Percentiles rank a stretch among this genome's conserved stretches.
Conservation (phyloP, 2,888 invertebrate genomes). For the Cylindroiulus punctatus region DNA sequence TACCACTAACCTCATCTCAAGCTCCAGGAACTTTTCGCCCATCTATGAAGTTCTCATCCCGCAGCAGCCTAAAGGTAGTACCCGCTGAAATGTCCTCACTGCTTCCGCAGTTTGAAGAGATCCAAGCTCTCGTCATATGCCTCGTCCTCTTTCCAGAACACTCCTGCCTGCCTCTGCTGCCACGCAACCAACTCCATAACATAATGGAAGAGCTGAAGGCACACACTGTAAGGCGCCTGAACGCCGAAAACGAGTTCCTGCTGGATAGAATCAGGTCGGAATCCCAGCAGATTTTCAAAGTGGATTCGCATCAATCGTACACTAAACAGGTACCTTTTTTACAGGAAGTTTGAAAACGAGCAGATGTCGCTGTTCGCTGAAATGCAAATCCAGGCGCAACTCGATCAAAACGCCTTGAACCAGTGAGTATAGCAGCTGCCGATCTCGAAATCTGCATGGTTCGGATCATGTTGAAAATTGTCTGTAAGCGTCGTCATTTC, state of each 20-base stretch:
- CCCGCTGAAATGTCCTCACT: too few relatives aligned
- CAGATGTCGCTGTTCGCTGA: slow-evolving; percentile 19
- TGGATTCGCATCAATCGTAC: background rate
- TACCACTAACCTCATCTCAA: background rate
- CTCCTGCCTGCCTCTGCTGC: background rate
- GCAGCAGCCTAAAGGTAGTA: background rate
- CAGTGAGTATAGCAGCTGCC: slow-evolving; percentile 12
- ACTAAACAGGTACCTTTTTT: background rate
- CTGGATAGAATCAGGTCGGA: slow-evolving; percentile 48
- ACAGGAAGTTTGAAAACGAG: slow-evolving; percentile 52
- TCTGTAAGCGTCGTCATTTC: background rate
- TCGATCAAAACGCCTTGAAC: slow-evolving; percentile 23
- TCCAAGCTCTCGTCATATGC: background rate
- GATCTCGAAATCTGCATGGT: background rate
- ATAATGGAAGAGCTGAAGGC: slow-evolving; percentile 19
- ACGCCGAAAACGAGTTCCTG: slow-evolving; percentile 50
- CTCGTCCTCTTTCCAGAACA: background rate
- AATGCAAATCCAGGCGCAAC: slow-evolving; percentile 23
- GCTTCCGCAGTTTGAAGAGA: background rate
- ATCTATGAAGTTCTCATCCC: slow-evolving; percentile 31
- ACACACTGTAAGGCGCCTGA: background rate
- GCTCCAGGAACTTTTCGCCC: slow-evolving; percentile 15
- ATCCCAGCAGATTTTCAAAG: background rate
- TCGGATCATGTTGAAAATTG: background rate
- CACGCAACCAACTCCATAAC: slow-evolving; percentile 28